These are phyloP conservation scores for Psilopsiagon aymara DNA, from an alignment of 2,113 vertebrate species.

Conservation along the genomic window DNA sequence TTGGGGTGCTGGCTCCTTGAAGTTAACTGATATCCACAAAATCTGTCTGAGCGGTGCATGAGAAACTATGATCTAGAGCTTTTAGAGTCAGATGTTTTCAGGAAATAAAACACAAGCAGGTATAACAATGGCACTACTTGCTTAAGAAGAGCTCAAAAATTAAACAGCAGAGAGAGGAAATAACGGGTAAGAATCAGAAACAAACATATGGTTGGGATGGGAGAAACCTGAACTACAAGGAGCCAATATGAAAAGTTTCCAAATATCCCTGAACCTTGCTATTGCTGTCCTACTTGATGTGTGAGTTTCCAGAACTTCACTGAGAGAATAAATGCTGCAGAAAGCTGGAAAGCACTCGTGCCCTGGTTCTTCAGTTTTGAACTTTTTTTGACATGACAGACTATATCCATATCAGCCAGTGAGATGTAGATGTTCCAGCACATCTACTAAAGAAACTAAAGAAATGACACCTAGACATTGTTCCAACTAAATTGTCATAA, in stretches of 20 bases:
- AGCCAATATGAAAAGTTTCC: neutral
- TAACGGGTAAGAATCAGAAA: neutral
- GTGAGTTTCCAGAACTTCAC: neutral
- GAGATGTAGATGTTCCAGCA: constrained; percentile 20
- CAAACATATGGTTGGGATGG: neutral
- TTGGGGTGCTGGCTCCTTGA: neutral
- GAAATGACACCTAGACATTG: neutral
- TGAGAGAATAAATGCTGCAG: neutral
- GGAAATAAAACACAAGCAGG: neutral
- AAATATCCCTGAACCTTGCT: neutral
- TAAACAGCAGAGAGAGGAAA: neutral
- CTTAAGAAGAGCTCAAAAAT: neutral
- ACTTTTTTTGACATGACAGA: neutral
- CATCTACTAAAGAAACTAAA: neutral
- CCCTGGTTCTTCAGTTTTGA: neutral
- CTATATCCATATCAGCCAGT: neutral
- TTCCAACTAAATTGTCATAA: neutral
- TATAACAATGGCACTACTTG: neutral
- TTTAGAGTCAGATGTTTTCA: neutral
- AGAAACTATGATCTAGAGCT: neutral
- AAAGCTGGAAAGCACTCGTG: neutral
- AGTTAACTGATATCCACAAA: neutral
- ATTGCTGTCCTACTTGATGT: neutral
- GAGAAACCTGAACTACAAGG: neutral
- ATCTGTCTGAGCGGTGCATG: neutral